Evolutionary conservation across 2,113 vertebrate species (phyloP), one percentile per base, ranked within the genome.

Genomic region (Gopherus flavomarginatus): DNA sequence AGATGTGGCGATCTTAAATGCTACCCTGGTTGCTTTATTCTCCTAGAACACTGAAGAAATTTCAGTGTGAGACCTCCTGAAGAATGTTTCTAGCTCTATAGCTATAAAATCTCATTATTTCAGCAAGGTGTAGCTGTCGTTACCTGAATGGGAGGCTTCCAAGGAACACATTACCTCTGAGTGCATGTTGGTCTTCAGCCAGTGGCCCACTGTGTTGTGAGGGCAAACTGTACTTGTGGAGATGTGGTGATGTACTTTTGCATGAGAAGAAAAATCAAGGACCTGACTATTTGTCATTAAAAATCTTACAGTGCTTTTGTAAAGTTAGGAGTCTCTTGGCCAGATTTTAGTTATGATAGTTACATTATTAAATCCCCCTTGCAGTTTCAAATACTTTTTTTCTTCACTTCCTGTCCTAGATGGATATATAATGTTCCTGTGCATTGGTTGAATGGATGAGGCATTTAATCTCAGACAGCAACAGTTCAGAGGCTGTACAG

Each of bases 191-290:
- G 19, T 3, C 93, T 16, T 47, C 50, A 52, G 50, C 14, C 57
- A 54, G 1, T 22, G 57, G 13, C 53, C 16, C 47, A 24, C 0
- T 31, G n/a, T 11, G 77, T 29, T 13, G 49, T 1, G 1, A 22
- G 7, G 19, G 29, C 13, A 19, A 72, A 6, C 29, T 83, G 35
- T 49, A 57, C 35, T 85, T 2, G 29, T 88, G 44, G 82, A 0
- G 0, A 56, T 27, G 11, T 29, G 78, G 10, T 54, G 53, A 54
- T 21, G 11, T 54, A 26, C 82, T 80, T 77, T 52, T 83, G 31
- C 84, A 17, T 47, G 27, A 2, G 35, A 47, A 42, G 14, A 27
- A 83, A 90, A 89, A 87, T 38, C 11, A 42, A 89, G 38, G 65
- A 82, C 50, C 59, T 10, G 65, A 3, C 16, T 2, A 78, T 12